Base-by-base conservation (phyloP, 2,888 invertebrate species). In the Shargacucullia verbasci region DNA sequence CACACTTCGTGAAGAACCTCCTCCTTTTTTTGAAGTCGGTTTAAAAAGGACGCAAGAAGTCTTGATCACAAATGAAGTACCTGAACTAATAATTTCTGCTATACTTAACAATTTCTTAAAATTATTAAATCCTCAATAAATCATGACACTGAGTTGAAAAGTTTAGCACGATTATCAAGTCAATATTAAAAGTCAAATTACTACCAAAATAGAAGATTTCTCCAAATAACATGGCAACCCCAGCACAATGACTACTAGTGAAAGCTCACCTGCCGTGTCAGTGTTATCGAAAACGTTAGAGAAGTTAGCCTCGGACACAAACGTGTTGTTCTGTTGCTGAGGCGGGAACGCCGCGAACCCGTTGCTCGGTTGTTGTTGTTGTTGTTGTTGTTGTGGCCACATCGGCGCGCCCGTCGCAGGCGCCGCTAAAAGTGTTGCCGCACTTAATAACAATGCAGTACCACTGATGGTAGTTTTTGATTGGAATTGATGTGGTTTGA, bases 271-370 rank as follows among this genome's bases (percentile, higher is more conserved):
- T 92, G 95, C 88, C 76, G 95, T 91, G 87, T 96, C 96, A 83
- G 95, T 92, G 92, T 95, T 96, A 90, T 97, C 98, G 94, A 98
- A 98, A 80, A 98, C 98, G 82, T 97, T 97, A 84, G 97, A 96
- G 94, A 98, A 98, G 94, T 96, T 97, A 92, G 97, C 97, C 89
- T 98, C 98, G 85, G 97, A 96, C 86, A 98, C 97, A 94, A 97
- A 97, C 80, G 95, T 81, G 89, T 87, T 88, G 88, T 85, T 84
- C 72, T 72, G 76, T 54, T 70, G 79, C 84, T 78, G 90, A 54
- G 81, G 73, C 59, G 86, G 82, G 79, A 83, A 83, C 73, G 85
- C 82, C 67, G 81, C 80, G 84, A 87, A 87, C 12, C 88, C 88
- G 80, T 86, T 85, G 81, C 80, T 83, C 76, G 83, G 82, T 78